Percentiles rank a stretch among this genome's conserved stretches.
These are phyloP conservation scores for Ephydatia muelleri DNA, from an alignment of 37 sponge, comb jelly and placozoan species.

Conservation along the genomic window DNA sequence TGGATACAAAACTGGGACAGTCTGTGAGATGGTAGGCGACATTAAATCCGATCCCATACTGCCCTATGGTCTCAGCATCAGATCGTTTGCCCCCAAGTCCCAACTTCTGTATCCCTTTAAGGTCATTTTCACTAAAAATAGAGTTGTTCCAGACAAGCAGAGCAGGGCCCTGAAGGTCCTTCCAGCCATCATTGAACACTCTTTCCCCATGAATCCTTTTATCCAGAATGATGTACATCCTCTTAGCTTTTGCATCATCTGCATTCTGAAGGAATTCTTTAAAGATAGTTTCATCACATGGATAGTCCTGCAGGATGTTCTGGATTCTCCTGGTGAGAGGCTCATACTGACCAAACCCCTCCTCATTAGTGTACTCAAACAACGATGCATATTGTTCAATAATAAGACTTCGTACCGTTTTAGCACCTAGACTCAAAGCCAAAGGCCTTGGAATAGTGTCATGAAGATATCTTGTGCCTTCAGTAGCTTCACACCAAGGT, in stretches of 20 bases:
- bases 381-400: constrained; percentile 11
- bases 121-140: constrained; percentile 49
- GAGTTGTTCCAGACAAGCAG: constrained; percentile 64
- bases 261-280: constrained; percentile 94
- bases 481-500: constrained; percentile 27
- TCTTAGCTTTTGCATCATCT: constrained; percentile 84
- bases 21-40: constrained; percentile 70
- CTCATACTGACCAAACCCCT: constrained; percentile 75
- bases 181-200: constrained; percentile 53
- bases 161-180: constrained; percentile 70
- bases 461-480: constrained; percentile 9
- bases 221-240: constrained; percentile 79
- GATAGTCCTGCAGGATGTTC: constrained; percentile 76
- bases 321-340: constrained; percentile 70
- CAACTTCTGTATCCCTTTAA: constrained; percentile 72
- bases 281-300: constrained; percentile 60
- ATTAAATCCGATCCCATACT: constrained; percentile 87
- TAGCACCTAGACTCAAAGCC: constrained; percentile 28
- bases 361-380: background rate
- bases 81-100: constrained; percentile 67
- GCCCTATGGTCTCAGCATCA: constrained; percentile 56
- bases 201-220: constrained; percentile 51
- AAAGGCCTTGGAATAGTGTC: constrained; percentile 17
- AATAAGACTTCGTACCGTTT: constrained; percentile 11
- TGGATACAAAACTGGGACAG: constrained; percentile 79